phyloP scores from a whole-genome alignment of 2,888 invertebrate species.

The Galerucella pusilla region DNA sequence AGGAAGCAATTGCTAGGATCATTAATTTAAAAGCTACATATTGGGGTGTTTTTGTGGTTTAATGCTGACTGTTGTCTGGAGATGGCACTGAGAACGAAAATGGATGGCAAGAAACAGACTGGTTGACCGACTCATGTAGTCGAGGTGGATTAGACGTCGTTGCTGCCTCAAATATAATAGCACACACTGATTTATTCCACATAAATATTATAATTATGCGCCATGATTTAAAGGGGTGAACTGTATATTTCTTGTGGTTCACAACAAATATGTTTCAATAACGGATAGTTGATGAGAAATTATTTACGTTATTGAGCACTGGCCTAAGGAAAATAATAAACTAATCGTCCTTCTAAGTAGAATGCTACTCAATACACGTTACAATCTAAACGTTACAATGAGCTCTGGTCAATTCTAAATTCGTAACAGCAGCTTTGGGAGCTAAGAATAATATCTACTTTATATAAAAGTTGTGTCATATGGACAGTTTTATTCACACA shows the following conservation, averaged over 20 bases:
- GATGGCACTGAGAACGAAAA: slow-evolving; percentile 66
- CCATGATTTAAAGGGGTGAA: not conserved
- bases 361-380: too few relatives aligned
- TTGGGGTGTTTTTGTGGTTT: slow-evolving; percentile 66
- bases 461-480: too few relatives aligned
- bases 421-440: too few relatives aligned
- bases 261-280: not conserved
- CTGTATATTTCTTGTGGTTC: not conserved
- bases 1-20: slow-evolving; percentile 65
- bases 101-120: slow-evolving; percentile 59
- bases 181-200: slow-evolving; percentile 26
- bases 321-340: too few relatives aligned
- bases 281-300: too few relatives aligned
- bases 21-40: slow-evolving; percentile 67
- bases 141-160: slow-evolving; percentile 36
- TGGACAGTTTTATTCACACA: too few relatives aligned
- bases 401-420: too few relatives aligned
- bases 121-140: slow-evolving; percentile 53
- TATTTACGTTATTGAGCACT: too few relatives aligned
- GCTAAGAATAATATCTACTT: too few relatives aligned
- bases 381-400: too few relatives aligned
- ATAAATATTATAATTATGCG: slow-evolving; percentile 28
- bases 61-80: slow-evolving; percentile 67
- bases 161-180: slow-evolving; percentile 39
- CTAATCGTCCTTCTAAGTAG: too few relatives aligned